phyloP scores from a whole-genome alignment of 2,797 vertebrate species.

The Ambastaia sidthimunki region DNA sequence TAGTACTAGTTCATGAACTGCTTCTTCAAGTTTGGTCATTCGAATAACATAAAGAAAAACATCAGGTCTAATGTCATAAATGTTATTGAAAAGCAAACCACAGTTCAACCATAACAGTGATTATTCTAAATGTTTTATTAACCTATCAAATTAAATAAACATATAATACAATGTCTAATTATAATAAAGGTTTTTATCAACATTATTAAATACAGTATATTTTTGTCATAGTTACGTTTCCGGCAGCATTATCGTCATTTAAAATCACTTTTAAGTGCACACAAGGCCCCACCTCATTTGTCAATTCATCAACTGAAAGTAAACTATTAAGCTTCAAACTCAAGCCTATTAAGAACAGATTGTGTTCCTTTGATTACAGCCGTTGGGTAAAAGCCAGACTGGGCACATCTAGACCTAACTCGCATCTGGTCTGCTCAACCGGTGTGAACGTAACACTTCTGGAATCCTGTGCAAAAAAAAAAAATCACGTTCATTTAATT shows the following conservation, averaged over 20 bases:
- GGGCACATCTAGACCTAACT: conserved; percentile 19
- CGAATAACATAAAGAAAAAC: background rate
- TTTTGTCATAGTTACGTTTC: conserved; percentile 62
- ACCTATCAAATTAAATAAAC: conserved; percentile 85
- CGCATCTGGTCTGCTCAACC: conserved; percentile 11
- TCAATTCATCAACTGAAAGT: conserved; percentile 49
- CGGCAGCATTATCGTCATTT: conserved; percentile 66
- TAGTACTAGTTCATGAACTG: background rate
- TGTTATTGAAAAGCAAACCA: background rate
- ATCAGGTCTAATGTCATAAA: background rate
- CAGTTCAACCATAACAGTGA: conserved; percentile 11
- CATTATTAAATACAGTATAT: conserved; percentile 83
- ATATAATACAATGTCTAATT: conserved; percentile 81
- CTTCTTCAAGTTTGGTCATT: background rate
- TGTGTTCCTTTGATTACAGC: conserved; percentile 19
- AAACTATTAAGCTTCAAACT: conserved; percentile 40
- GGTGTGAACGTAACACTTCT: conserved; percentile 21
- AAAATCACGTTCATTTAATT: conserved; percentile 23
- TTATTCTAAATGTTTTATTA: conserved; percentile 82
- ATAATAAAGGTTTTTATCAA: conserved; percentile 83
- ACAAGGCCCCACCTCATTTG: conserved; percentile 40
- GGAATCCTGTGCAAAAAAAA: conserved; percentile 33
- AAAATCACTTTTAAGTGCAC: conserved; percentile 54
- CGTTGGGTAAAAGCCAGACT: conserved; percentile 27
- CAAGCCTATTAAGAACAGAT: conserved; percentile 29